Evolutionary conservation across 2,797 vertebrate genomes (phyloP).

Genomic region (Bucorvus abyssinicus): DNA sequence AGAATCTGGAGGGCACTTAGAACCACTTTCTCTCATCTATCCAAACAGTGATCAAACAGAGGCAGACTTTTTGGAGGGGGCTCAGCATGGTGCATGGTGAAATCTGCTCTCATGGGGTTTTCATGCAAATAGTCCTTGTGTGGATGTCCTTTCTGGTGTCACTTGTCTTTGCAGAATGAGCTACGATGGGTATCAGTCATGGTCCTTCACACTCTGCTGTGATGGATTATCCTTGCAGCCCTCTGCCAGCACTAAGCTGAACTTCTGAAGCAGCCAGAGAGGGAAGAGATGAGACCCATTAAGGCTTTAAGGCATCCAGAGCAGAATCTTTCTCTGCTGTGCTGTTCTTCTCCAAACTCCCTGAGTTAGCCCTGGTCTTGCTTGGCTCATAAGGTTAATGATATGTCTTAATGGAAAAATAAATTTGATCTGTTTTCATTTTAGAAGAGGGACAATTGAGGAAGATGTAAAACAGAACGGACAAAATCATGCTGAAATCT

Average conservation of each 20-base stretch:
- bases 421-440: neutral
- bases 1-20: neutral
- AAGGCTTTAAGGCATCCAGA: neutral
- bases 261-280: neutral
- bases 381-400: neutral
- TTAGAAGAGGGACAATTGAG: neutral
- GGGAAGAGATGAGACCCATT: neutral
- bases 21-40: neutral
- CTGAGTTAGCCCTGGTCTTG: neutral
- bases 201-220: neutral
- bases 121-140: no score
- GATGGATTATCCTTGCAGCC: neutral
- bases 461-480: neutral
- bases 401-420: neutral
- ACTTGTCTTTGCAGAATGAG: neutral
- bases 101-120: neutral
- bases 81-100: no score
- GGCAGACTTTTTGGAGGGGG: neutral
- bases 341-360: neutral
- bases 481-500: neutral
- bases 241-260: neutral
- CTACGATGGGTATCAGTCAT: neutral
- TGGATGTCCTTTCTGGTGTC: neutral
- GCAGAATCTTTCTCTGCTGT: neutral
- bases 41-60: neutral